Conservation (phyloP, 2,888 invertebrate species). For the Melieria omissa region DNA sequence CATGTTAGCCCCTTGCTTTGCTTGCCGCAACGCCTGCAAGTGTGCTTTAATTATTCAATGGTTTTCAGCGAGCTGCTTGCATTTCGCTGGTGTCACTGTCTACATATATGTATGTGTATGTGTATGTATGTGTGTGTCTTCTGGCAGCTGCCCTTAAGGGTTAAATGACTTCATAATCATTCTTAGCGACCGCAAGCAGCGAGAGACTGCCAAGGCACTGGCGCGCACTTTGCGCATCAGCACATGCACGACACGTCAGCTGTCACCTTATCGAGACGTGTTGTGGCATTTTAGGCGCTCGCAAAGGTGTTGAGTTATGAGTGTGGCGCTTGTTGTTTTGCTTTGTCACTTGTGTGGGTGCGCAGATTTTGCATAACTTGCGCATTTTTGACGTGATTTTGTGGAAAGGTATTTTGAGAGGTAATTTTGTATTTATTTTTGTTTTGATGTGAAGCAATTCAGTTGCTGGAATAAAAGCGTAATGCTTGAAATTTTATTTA, state of each 20-base stretch:
- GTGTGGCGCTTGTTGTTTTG: too few species aligned
- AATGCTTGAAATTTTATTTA: too few species aligned
- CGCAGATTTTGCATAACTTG: too few species aligned
- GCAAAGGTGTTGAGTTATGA: background rate
- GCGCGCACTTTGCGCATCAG: too few species aligned
- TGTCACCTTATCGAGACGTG: background rate
- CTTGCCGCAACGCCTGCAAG: background rate
- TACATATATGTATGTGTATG: background rate
- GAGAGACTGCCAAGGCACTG: too few species aligned
- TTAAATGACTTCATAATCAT: constrained; percentile 32
- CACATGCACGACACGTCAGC: background rate
- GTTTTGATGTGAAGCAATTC: too few species aligned
- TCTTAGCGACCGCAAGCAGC: background rate
- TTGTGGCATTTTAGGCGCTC: constrained; percentile 21
- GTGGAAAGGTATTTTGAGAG: too few species aligned
- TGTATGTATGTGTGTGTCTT: constrained; percentile 1
- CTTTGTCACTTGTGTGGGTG: too few species aligned
- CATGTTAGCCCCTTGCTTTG: background rate
- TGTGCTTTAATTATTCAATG: background rate
- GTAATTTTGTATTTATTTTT: too few species aligned
- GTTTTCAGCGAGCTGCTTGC: background rate
- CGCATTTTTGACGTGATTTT: too few species aligned
- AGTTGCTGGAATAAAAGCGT: too few species aligned
- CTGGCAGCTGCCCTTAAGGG: constrained; percentile 12
- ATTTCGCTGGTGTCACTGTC: too few species aligned